Conservation (phyloP, 2,888 invertebrate genomes). For the Cephus pygmeus region DNA sequence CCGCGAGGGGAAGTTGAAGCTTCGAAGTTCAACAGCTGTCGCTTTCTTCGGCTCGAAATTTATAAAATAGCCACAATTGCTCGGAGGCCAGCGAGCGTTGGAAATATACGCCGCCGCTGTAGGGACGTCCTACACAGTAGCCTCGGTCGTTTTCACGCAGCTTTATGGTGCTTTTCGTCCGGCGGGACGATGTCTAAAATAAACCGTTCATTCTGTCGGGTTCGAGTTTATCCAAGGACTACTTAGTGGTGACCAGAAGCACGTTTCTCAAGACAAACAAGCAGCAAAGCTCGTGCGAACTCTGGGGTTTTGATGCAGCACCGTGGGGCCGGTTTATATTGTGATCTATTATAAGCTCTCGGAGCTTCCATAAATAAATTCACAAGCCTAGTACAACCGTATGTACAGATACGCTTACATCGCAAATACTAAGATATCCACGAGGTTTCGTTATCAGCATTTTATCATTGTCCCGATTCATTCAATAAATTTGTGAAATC, state of each 20-base stretch:
- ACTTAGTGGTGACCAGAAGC: constrained; percentile 9
- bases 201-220: constrained; percentile 7
- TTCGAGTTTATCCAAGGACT: constrained; percentile 8
- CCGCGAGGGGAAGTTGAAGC: background rate
- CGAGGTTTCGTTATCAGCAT: background rate
- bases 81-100: background rate
- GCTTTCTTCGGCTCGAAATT: background rate
- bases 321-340: constrained; percentile 38
- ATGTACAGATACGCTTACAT: background rate
- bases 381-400: background rate
- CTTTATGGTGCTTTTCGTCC: background rate
- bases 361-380: constrained; percentile 47
- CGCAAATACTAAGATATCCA: background rate
- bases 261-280: constrained; percentile 8
- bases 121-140: background rate
- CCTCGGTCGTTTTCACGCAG: background rate
- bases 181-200: background rate
- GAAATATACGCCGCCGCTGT: background rate
- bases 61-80: background rate
- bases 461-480: background rate
- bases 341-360: constrained; percentile 50
- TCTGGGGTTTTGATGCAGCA: background rate
- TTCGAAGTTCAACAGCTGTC: background rate
- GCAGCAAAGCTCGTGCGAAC: background rate
- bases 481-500: background rate